Evolutionary conservation across 2,113 vertebrate genomes (phyloP).

Genomic region (Ginglymostoma cirratum): DNA sequence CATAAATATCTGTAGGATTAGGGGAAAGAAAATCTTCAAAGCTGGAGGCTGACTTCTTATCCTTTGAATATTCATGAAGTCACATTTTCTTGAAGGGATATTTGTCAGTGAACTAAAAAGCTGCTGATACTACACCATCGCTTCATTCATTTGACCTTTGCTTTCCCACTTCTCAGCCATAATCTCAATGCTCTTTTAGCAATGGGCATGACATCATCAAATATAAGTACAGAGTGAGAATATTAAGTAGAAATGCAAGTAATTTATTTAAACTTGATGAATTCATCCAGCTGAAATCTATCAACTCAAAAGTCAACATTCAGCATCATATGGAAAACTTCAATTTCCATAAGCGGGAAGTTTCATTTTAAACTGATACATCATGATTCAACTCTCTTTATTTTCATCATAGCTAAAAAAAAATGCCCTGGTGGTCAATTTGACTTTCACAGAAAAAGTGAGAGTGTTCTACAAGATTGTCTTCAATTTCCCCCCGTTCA

Average conservation of each 20-base stretch:
- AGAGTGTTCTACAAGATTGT: neutral
- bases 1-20: neutral
- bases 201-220: neutral
- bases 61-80: neutral
- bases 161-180: neutral
- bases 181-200: neutral
- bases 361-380: neutral
- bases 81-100: neutral
- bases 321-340: neutral
- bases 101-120: neutral
- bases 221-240: neutral
- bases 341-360: neutral
- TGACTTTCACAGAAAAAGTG: neutral
- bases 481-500: neutral
- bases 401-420: neutral
- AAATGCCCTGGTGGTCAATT: neutral
- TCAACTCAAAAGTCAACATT: neutral
- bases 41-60: neutral
- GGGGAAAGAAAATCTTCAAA: neutral
- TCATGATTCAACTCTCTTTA: neutral
- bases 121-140: neutral
- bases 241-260: neutral
- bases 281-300: neutral
- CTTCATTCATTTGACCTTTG: neutral
- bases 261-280: neutral